phyloP scores from a whole-genome alignment of 2,113 vertebrate genomes.

The Prunella himalayana region DNA sequence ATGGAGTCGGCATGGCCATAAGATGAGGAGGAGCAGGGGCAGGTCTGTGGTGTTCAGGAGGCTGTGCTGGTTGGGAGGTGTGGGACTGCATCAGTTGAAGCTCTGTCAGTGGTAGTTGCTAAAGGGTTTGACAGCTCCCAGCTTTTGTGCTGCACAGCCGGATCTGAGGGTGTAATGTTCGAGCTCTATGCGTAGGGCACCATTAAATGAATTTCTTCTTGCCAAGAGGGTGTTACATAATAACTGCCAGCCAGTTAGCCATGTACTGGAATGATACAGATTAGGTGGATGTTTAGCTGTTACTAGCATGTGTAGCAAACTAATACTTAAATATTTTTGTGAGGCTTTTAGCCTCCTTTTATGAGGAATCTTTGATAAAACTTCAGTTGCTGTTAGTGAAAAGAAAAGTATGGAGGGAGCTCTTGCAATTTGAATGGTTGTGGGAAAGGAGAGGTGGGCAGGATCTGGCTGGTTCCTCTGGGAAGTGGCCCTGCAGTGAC shows the following conservation, averaged over 20 bases:
- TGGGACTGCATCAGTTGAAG: neutral
- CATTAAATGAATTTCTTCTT: neutral
- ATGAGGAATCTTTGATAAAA: neutral
- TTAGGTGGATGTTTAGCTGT: neutral
- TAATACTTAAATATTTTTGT: neutral
- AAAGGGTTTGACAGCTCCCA: neutral
- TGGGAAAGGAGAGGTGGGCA: neutral
- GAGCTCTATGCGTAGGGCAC: accelerated
- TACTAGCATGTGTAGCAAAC: neutral
- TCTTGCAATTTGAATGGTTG: neutral
- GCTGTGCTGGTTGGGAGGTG: neutral
- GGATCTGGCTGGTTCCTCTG: neutral
- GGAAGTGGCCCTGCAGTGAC: neutral
- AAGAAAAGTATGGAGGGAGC: neutral
- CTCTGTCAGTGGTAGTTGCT: neutral
- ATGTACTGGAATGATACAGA: accelerated
- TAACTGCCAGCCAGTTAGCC: neutral
- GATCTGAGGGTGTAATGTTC: neutral
- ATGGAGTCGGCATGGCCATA: neutral
- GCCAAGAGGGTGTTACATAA: neutral
- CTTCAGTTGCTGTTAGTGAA: neutral
- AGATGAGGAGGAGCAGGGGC: neutral
- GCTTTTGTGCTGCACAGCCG: neutral
- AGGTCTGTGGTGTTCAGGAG: neutral
- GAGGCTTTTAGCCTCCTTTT: neutral